Evolutionary conservation across 2,888 invertebrate genomes (phyloP), one percentile per base, ranked within the genome.

Genomic region (Chrysolina americana): DNA sequence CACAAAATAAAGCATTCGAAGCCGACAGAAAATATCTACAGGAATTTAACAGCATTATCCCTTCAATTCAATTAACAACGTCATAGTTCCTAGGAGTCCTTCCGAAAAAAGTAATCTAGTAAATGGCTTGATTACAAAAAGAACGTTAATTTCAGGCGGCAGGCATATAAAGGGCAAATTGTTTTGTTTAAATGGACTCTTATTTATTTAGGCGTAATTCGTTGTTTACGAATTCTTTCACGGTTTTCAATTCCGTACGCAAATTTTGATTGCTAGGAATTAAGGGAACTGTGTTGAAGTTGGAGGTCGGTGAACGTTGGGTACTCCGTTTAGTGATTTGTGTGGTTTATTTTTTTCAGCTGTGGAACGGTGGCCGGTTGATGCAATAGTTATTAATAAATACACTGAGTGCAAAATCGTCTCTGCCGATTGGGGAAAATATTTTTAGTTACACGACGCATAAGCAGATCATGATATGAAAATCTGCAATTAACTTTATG

Each of bases 231-330:
- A 19, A 21, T 19, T 21, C 11, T 21, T 53, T 53, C 21, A 11
- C 53, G 17, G 19, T 53, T 53, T 21, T 21, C 36, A 53, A 53
- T 53, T 21, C 21, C 53, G 11, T 53, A 53, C 53, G 11, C 19
- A 53, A 19, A 53, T 53, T 53, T 53, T 53, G 53, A 10, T 53
- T 53, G 21, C 53, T 53, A 21, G 21, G 48, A 48, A 48, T 48
- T 48, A 48, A 11, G 48, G 17, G 48, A 17, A 48, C 9, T 48
- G 17, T 48, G 48, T 10, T 48, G 48, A 8, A 48, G 17, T 48
- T 36, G 48, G 48, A 8, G 48, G 48, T 48, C 1, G 17, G 48
- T 5, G 17, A 17, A 48, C 17, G 48, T 48, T 48, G 48, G 48
- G 17, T 48, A 10, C 17, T 48, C 36, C 17, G n/a, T 53, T 19